Conservation (phyloP, 2,113 vertebrate genomes). For the Cardinalis cardinalis region DNA sequence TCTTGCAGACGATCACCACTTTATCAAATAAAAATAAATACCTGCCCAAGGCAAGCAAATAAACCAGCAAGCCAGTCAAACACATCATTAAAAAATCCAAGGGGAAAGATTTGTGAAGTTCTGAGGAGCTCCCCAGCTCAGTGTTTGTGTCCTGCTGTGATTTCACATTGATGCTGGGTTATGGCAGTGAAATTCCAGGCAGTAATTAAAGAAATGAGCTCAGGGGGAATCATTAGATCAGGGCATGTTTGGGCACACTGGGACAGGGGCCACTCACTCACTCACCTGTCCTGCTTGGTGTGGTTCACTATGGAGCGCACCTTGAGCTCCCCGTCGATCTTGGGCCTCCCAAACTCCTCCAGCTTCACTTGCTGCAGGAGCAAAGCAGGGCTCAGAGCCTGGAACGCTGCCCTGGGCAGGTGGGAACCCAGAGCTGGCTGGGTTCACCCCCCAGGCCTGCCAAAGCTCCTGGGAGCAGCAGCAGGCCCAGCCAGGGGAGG, state of each 20-base stretch:
- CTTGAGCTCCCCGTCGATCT: conserved; percentile 96
- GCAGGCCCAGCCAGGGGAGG: accelerated
- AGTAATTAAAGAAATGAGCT: neutral
- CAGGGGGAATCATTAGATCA: accelerated
- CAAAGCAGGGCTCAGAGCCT: neutral
- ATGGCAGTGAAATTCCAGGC: neutral
- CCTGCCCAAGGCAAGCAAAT: conserved; percentile 70
- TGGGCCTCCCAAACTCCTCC: conserved; percentile 92
- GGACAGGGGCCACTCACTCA: neutral
- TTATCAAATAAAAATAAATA: conserved; percentile 98
- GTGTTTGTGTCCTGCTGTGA: neutral
- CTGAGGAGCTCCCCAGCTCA: neutral
- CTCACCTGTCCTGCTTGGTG: conserved; percentile 91
- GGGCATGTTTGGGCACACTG: neutral
- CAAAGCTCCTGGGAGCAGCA: neutral
- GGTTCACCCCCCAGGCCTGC: neutral
- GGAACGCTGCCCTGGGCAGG: accelerated
- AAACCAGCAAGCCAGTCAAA: neutral
- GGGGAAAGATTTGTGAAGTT: neutral
- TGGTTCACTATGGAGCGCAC: conserved; percentile 93
- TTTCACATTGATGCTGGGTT: accelerated
- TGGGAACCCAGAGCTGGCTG: neutral
- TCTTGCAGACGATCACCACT: conserved; percentile 96
- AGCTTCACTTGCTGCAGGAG: conserved; percentile 88
- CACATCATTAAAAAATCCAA: neutral